Conservation (phyloP, 2,888 invertebrate species). For the Drosophila ustulata region DNA sequence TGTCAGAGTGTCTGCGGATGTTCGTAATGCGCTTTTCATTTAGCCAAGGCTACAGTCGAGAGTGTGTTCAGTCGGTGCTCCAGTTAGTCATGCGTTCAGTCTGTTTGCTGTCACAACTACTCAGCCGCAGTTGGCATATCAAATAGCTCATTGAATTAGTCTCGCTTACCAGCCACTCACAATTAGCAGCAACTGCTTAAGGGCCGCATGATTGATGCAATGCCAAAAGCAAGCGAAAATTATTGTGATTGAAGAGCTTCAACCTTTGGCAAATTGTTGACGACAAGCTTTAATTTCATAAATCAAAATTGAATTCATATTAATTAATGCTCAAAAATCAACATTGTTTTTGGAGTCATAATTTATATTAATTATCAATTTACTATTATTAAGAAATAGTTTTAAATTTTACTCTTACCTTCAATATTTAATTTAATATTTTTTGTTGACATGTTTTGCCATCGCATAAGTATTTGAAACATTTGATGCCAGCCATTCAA, state of each 20-base stretch:
- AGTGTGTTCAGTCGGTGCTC: background rate
- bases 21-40: conserved; percentile 53
- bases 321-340: too few species aligned
- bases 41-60: conserved; percentile 18
- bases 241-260: conserved; percentile 6
- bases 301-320: too few species aligned
- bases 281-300: too few species aligned
- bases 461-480: too few species aligned
- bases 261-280: background rate
- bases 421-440: too few species aligned
- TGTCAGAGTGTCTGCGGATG: conserved; percentile 1
- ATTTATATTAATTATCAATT: too few species aligned
- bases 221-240: background rate
- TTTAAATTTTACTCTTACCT: too few species aligned
- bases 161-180: conserved; percentile 23
- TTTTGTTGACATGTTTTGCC: too few species aligned
- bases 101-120: conserved; percentile 25
- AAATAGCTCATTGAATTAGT: conserved; percentile 45
- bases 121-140: conserved; percentile 14
- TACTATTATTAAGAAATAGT: too few species aligned
- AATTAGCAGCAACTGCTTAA: conserved; percentile 29
- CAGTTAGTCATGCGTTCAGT: background rate
- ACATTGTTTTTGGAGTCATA: too few species aligned
- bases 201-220: conserved; percentile 37
- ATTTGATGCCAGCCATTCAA: too few species aligned